Conservation (phyloP, 2,888 invertebrate species). For the Elmis aenea region DNA sequence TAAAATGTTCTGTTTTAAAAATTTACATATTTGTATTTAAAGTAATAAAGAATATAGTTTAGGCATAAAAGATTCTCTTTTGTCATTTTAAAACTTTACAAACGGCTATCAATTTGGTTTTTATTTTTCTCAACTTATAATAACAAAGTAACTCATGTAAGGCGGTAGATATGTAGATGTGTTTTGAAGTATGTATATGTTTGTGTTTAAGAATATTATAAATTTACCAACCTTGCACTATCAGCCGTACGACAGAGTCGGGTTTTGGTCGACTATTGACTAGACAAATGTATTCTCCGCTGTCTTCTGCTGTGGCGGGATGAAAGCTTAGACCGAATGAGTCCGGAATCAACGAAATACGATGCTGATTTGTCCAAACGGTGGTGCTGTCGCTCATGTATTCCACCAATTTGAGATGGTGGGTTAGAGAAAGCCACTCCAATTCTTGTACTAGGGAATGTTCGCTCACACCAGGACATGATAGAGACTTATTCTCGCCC, state of each 20-base stretch:
- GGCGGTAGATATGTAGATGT: too few species aligned
- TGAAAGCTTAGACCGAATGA: slow-evolving; percentile 59
- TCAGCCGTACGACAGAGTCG: slow-evolving; percentile 59
- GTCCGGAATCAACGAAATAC: slow-evolving; percentile 56
- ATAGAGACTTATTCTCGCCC: slow-evolving; percentile 60
- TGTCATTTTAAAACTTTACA: too few species aligned
- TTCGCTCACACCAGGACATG: slow-evolving; percentile 65
- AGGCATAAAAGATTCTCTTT: too few species aligned
- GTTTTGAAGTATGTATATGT: too few species aligned
- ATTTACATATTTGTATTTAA: too few species aligned
- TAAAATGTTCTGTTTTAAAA: too few species aligned
- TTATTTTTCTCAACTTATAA: too few species aligned
- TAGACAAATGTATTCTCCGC: slow-evolving; percentile 62
- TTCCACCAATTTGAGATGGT: slow-evolving; percentile 50
- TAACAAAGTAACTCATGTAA: too few species aligned
- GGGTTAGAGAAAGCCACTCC: slow-evolving; percentile 51
- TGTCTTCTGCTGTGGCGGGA: slow-evolving; percentile 59
- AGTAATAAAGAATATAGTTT: too few species aligned
- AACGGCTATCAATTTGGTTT: too few species aligned
- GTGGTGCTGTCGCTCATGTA: slow-evolving; percentile 51
- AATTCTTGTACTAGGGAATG: slow-evolving; percentile 59
- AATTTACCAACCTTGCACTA: slow-evolving; percentile 57
- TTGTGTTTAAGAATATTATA: not conserved
- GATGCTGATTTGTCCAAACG: slow-evolving; percentile 50
- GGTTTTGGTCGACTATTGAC: slow-evolving; percentile 64